A percentile compares a stretch with the other conserved stretches of the same genome.
These are phyloP conservation scores for Arge pagana DNA, from an alignment of 2,888 invertebrate genomes.

Conservation along the genomic window DNA sequence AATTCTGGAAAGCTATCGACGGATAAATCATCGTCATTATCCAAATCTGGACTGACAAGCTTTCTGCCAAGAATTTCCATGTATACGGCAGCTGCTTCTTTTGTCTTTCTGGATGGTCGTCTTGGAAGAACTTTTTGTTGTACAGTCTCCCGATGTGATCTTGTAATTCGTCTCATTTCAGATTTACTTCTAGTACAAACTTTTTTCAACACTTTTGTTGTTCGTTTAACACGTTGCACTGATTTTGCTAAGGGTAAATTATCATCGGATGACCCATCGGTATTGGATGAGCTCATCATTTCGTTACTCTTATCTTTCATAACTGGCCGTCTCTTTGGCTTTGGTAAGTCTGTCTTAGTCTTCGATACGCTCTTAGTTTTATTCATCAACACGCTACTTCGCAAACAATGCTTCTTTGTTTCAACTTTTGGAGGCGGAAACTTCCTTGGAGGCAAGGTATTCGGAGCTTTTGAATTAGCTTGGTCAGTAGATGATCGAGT, in stretches of 20 bases:
- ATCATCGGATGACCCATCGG: constrained; percentile 32
- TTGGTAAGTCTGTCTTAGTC: constrained; percentile 32
- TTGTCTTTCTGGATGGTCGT: constrained; percentile 72
- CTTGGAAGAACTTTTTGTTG: constrained; percentile 36
- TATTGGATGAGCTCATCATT: constrained; percentile 32
- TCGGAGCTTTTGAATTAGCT: constrained; percentile 54
- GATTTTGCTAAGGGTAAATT: constrained; percentile 31
- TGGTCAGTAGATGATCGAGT: constrained; percentile 57
- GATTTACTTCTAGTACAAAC: constrained; percentile 48
- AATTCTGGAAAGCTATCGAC: constrained; percentile 71
- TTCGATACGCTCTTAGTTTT: constrained; percentile 26
- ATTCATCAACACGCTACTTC: constrained; percentile 41
- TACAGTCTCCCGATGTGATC: constrained; percentile 41
- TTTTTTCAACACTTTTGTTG: constrained; percentile 37
- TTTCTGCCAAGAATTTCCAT: constrained; percentile 76
- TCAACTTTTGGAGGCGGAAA: constrained; percentile 37
- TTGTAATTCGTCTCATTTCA: constrained; percentile 52
- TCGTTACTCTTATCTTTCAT: constrained; percentile 34
- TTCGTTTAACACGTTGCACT: constrained; percentile 34
- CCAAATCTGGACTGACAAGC: constrained; percentile 66
- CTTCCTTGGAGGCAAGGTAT: constrained; percentile 42
- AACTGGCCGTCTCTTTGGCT: constrained; percentile 36
- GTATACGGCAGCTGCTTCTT: constrained; percentile 75
- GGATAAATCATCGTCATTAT: constrained; percentile 68
- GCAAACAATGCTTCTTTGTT: constrained; percentile 45